Base-by-base conservation (phyloP, 2,113 vertebrate genomes). In the Mastomys coucha region DNA sequence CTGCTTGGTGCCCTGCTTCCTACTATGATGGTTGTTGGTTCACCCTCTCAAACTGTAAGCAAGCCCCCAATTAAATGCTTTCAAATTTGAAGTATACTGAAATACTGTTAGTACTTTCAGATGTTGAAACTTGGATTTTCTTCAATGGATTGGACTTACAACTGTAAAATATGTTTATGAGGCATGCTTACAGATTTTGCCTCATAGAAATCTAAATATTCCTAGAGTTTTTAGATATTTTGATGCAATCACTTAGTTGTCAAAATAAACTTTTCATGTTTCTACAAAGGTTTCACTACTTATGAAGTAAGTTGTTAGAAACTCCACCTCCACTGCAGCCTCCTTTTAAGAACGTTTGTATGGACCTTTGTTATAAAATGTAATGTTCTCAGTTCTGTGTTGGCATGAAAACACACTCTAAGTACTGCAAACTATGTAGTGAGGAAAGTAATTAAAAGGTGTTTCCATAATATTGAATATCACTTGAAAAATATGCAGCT, bases 171-270 rank as follows among this genome's bases (percentile, higher is more conserved):
- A 85, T 84, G 10, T 84, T 89, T 51, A 7, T 87, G 17, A 70
- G 17, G 1, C 86, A 78, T 90, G 73, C 58, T 91, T 95, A 73
- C 78, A 87, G 63, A 67, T 1, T 89, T 85, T 92, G 39, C 33
- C 28, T 93, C 84, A 39, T 67, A n/a, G 4, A 91, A 77, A 49
- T 5, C 24, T 93, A 91, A 93, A 82, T 78, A 89, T 91, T 89
- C 42, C 5, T 2, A 75, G 17, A 56, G 36, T 89, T 89, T 93
- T 85, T 51, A 39, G 85, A 76, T 77, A 36, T 93, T 31, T 75
- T 72, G 14, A 72, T 89, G 72, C 14, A 75, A 88, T 85, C 6
- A 28, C 1, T 36, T 88, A 51, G 0, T 58, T 88, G 51, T 94
- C 26, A 94, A 89, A 89, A 73, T 88, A 11, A 87, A 76, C 39